These are phyloP conservation scores for Calliphora vomitoria DNA, from an alignment of 2,888 invertebrate genomes.

Conservation along the genomic window DNA sequence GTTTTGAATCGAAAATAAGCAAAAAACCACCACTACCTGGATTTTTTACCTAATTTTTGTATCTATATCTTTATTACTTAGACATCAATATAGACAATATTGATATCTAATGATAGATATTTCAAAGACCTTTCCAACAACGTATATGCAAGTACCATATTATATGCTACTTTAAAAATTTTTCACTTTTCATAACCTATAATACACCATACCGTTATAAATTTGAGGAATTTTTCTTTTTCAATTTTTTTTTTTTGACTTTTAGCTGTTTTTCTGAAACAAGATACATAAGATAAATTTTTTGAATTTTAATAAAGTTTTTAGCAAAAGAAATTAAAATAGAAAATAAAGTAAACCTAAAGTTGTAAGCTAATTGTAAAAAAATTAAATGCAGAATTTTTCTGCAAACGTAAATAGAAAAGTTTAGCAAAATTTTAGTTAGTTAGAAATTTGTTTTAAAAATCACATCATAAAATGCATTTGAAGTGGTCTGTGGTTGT, in stretches of 20 bases:
- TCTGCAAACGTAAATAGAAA: background rate
- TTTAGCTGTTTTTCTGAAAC: background rate
- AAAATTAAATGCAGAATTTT: constrained; percentile 23
- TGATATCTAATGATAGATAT: too few relatives aligned
- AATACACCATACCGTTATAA: constrained; percentile 41
- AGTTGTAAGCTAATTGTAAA: constrained; percentile 37
- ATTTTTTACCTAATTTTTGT: too few relatives aligned
- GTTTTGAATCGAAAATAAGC: too few relatives aligned
- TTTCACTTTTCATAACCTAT: constrained; percentile 45
- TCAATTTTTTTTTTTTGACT: too few relatives aligned
- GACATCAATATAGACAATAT: too few relatives aligned
- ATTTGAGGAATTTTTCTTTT: constrained; percentile 26
- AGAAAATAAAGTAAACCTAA: background rate
- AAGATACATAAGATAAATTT: constrained; percentile 41
- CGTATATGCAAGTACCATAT: constrained; percentile 48
- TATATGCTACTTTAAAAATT: constrained; percentile 48
- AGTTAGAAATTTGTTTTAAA: background rate
- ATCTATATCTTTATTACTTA: too few relatives aligned
- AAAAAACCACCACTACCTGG: too few relatives aligned
- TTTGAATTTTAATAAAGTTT: constrained; percentile 11
- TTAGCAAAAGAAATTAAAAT: background rate
- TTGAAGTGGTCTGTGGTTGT: too few relatives aligned
- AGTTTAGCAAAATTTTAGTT: background rate
- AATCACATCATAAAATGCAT: background rate
- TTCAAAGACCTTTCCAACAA: too few relatives aligned